Conservation (phyloP, 2,797 vertebrate species). For the Lacerta agilis region DNA sequence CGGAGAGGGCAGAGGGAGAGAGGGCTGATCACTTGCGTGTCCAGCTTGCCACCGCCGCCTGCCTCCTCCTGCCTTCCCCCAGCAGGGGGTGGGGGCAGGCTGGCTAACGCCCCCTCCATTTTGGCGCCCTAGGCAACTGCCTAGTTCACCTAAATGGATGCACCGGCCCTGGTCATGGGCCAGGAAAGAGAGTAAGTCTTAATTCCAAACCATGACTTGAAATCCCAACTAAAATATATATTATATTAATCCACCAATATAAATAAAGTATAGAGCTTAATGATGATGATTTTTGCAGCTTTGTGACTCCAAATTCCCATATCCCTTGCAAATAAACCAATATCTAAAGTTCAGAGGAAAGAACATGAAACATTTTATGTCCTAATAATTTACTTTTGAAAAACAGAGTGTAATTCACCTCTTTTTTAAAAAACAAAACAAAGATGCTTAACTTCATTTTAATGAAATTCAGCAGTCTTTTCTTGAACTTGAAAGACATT, state of each 20-base stretch:
- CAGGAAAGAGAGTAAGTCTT: not conserved
- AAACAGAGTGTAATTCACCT: constrained; percentile 26
- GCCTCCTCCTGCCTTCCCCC: no score
- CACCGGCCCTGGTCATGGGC: no score
- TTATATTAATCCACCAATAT: not conserved
- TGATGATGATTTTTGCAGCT: not conserved
- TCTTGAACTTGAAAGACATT: constrained; percentile 1
- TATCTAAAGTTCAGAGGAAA: not conserved
- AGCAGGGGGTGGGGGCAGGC: no score
- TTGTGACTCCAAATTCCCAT: not conserved
- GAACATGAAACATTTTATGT: not conserved
- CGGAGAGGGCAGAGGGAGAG: no score
- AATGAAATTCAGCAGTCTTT: constrained; percentile 46
- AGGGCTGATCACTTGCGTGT: no score
- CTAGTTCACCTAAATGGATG: no score
- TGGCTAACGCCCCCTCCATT: no score
- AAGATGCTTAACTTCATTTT: not conserved
- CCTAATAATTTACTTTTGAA: not conserved
- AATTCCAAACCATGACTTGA: not conserved
- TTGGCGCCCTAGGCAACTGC: no score
- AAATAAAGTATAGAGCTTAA: not conserved
- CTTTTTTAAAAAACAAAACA: not conserved
- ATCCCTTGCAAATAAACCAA: not conserved
- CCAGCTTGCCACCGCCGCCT: no score
- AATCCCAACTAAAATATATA: not conserved